Base-by-base conservation (phyloP, 2,797 vertebrate genomes). In the Heterohyrax brucei region DNA sequence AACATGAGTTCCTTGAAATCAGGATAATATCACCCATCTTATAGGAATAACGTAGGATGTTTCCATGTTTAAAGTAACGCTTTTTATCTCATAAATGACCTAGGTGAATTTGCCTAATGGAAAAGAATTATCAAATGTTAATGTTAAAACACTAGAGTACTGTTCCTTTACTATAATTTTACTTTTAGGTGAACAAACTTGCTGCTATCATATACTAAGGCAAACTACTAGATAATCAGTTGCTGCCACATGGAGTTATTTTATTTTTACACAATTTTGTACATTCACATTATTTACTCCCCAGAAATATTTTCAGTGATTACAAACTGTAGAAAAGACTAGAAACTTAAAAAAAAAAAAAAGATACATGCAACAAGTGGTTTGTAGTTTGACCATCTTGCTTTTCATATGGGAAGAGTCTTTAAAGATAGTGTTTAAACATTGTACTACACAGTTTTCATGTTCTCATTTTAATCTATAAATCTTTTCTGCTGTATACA, bases 181-280 rank as follows among this genome's bases (percentile, higher is more conserved):
- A 73, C 44, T 76, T 73, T 80, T 50, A 89, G 75, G 16, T 72
- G 30, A 83, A 59, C 64, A 85, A 30, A 61, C 21, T 59, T 91
- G 12, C 28, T 7, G 39, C 19, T 82, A 9, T 6, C 22, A 33
- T 44, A 83, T 80, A 28, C 46, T 10, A 70, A 78, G 10, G 21
- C 6, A 76, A 48, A 7, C 73, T 59, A 77, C 78, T 1, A 62
- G 48, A 72, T 80, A 72, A 44, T 56, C 10, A 10, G 3, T 28
- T 64, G 19, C 95, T 87, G 93, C 26, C n/a, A 26, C 44, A 39
- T n/a, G 4, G 48, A 75, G 53, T 39, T 76, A 88, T 50, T 96
- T 91, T 96, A 96, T 80, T 97, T 95, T 96, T 97, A 97, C 87
- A 62, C 6, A 86, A 5, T 28, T 78, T 13, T n/a, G 19, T 3